Evolutionary conservation across 2,888 invertebrate species (phyloP).

Genomic region (Hemistola chrysoprasaria): DNA sequence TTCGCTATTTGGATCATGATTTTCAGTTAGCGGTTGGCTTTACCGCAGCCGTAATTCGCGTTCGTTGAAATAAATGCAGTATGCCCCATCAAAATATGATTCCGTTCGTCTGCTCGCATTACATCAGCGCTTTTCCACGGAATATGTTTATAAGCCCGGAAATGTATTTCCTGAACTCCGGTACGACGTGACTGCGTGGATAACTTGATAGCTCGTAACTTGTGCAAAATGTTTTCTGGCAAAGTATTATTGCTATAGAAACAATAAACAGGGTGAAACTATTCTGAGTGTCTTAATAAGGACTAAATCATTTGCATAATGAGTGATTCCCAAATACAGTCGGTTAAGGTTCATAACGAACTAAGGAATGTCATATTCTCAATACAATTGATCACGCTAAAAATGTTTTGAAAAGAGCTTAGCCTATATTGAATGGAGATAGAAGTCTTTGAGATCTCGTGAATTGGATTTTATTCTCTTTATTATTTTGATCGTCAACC

Average conservation of each 20-base stretch:
- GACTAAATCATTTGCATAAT: too few relatives aligned
- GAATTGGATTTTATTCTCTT: conserved; percentile 65
- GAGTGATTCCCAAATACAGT: too few relatives aligned
- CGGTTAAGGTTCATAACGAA: too few relatives aligned
- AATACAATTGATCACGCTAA: conserved; percentile 16
- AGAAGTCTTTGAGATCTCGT: conserved; percentile 39
- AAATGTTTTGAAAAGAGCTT: conserved; percentile 30
- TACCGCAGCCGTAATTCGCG: conserved; percentile 32
- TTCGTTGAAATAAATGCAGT: conserved; percentile 36
- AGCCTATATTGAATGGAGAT: conserved; percentile 27
- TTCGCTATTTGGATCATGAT: not conserved
- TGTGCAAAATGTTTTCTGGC: conserved; percentile 32
- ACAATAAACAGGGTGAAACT: too few relatives aligned
- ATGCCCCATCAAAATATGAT: conserved; percentile 47
- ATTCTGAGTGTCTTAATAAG: too few relatives aligned
- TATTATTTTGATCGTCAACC: conserved; percentile 61
- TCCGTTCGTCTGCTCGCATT: conserved; percentile 44
- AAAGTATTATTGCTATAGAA: conserved; percentile 1
- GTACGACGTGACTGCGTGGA: conserved; percentile 40
- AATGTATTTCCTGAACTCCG: conserved; percentile 50
- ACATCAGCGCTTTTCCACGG: conserved; percentile 46
- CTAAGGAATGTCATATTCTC: conserved; percentile 20
- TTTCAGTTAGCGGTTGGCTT: not conserved
- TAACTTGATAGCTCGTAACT: conserved; percentile 46
- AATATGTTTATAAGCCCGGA: conserved; percentile 54